phyloP scores from a whole-genome alignment of 2,113 vertebrate species.

The Tetraodon nigroviridis region DNA sequence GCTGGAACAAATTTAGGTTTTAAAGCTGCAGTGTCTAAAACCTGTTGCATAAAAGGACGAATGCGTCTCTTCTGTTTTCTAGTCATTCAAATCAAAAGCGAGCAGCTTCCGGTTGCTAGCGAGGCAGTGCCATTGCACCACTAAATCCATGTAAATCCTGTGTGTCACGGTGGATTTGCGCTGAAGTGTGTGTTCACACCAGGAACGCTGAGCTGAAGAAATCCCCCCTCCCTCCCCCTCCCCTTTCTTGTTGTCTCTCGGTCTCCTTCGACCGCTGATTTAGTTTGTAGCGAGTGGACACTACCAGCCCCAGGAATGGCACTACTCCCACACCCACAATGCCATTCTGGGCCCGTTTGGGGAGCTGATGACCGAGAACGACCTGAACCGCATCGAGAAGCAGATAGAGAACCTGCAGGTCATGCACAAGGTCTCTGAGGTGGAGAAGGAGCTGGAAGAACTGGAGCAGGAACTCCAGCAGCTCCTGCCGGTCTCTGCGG shows the following conservation, averaged over 20 bases:
- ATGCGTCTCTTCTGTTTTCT: conserved; percentile 34
- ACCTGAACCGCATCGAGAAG: conserved; percentile 86
- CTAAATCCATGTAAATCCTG: conserved; percentile 82
- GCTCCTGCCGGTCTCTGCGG: conserved; percentile 77
- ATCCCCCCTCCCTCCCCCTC: conserved; percentile 63
- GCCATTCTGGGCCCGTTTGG: conserved; percentile 86
- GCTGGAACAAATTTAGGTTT: not conserved
- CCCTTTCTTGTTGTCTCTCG: conserved; percentile 61
- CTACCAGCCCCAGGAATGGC: conserved; percentile 82
- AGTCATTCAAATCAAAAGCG: conserved; percentile 31
- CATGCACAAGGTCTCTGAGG: conserved; percentile 84
- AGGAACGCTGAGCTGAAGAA: conserved; percentile 74
- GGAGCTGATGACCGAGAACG: conserved; percentile 88
- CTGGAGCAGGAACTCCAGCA: conserved; percentile 82
- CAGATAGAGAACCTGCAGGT: conserved; percentile 95
- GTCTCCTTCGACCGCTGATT: conserved; percentile 76
- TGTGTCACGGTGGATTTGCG: conserved; percentile 70
- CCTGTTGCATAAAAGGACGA: conserved; percentile 11
- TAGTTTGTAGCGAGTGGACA: conserved; percentile 83
- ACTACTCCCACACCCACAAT: conserved; percentile 77
- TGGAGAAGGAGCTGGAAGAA: conserved; percentile 80
- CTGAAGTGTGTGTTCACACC: conserved; percentile 59
- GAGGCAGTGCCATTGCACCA: conserved; percentile 85
- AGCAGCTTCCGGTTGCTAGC: conserved; percentile 34
- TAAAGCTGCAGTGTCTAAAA: not conserved